Evolutionary conservation across 2,797 vertebrate species (phyloP).

Genomic region (Neomorphus geoffroyi): DNA sequence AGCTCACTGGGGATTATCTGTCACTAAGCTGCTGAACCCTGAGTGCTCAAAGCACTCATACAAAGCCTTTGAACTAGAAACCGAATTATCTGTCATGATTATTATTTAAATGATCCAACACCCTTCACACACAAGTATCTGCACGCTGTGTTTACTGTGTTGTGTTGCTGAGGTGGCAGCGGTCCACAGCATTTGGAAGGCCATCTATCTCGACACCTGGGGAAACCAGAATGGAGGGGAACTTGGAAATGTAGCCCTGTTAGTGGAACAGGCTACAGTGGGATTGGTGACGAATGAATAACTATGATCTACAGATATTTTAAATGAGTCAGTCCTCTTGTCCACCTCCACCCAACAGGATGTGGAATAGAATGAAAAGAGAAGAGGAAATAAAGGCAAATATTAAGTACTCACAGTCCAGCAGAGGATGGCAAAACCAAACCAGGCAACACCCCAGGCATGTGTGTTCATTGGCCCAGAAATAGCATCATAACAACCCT

Average conservation of each 20-base stretch:
- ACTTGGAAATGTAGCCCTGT: background rate
- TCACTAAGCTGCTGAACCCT: background rate
- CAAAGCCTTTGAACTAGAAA: background rate
- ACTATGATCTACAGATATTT: background rate
- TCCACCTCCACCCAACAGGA: background rate
- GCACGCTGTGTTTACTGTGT: background rate
- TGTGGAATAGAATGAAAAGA: background rate
- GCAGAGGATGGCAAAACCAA: constrained; percentile 86
- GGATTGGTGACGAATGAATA: background rate
- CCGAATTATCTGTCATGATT: background rate
- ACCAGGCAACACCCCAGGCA: constrained; percentile 84
- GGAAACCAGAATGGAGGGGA: background rate
- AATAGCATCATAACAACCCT: constrained; percentile 82
- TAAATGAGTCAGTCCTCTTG: background rate
- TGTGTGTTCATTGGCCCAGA: constrained; percentile 77
- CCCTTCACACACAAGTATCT: background rate
- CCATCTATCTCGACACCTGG: background rate
- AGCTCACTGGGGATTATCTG: background rate
- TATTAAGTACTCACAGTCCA: constrained; percentile 81
- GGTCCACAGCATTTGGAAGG: background rate
- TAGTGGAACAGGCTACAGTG: background rate
- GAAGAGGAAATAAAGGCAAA: background rate
- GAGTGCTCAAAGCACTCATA: background rate
- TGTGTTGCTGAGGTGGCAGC: background rate
- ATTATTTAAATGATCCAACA: background rate